Percentiles rank a stretch among this genome's conserved stretches.
These are phyloP conservation scores for Trachurus trachurus DNA, from an alignment of 2,797 vertebrate genomes.

Conservation along the genomic window DNA sequence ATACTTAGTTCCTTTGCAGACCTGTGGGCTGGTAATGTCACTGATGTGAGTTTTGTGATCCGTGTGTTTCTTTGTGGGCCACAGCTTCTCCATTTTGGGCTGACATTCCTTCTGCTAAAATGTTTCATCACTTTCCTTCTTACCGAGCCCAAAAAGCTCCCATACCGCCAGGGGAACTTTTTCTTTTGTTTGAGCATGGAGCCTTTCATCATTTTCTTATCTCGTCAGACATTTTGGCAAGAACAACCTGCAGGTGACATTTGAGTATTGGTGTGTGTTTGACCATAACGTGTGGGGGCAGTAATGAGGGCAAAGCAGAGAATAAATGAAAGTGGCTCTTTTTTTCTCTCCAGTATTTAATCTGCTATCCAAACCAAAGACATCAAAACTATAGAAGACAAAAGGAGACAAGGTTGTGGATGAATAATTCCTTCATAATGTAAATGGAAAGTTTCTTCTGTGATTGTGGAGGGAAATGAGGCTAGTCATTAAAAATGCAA, in stretches of 20 bases:
- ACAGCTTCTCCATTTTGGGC: slow-evolving; percentile 48
- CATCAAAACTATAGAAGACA: slow-evolving; percentile 50
- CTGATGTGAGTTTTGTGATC: slow-evolving; percentile 49
- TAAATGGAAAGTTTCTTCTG: slow-evolving; percentile 34
- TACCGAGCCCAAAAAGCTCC: slow-evolving; percentile 59
- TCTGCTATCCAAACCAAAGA: slow-evolving; percentile 45
- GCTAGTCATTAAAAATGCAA: slow-evolving; percentile 60
- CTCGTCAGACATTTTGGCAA: slow-evolving; percentile 68
- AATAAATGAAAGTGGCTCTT: slow-evolving; percentile 61
- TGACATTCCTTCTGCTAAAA: slow-evolving; percentile 64
- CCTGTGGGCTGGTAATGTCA: slow-evolving; percentile 25
- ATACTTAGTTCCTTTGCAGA: slow-evolving; percentile 29
- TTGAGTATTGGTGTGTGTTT: slow-evolving; percentile 62
- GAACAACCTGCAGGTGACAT: slow-evolving; percentile 69
- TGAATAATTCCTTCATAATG: slow-evolving; percentile 50
- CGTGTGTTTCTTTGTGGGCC: slow-evolving; percentile 46
- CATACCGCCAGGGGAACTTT: slow-evolving; percentile 63
- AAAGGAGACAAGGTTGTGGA: slow-evolving; percentile 38
- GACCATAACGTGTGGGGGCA: slow-evolving; percentile 64
- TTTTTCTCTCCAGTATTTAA: slow-evolving; percentile 33
- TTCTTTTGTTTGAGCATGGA: slow-evolving; percentile 67
- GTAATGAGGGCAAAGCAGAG: slow-evolving; percentile 66
- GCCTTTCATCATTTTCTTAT: slow-evolving; percentile 78
- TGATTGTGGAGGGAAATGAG: slow-evolving; percentile 48
- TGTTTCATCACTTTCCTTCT: slow-evolving; percentile 73